Conservation (phyloP, 2,888 invertebrate genomes). For the Lasius platythorax region DNA sequence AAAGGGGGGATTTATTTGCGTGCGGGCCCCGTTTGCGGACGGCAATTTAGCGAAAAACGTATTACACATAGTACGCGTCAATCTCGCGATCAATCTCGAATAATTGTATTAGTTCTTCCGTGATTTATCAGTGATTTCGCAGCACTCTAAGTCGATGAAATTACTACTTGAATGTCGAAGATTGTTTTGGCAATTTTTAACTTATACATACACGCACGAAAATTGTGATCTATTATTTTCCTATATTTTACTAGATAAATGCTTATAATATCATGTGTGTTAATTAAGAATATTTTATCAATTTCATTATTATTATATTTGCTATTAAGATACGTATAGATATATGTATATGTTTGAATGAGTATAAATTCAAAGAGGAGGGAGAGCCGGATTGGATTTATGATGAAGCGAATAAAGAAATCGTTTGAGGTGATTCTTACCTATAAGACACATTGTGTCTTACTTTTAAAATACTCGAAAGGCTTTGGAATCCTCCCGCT, state of each 20-base stretch:
- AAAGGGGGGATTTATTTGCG: not conserved
- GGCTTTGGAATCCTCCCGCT: not conserved
- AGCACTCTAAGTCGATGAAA: not conserved
- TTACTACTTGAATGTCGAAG: not conserved
- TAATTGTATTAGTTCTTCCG: not conserved
- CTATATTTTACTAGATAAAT: not conserved
- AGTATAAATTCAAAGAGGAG: not conserved
- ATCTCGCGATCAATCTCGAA: not conserved
- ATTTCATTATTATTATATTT: not conserved
- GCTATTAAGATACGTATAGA: not conserved
- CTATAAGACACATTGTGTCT: not conserved
- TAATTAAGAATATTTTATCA: not conserved
- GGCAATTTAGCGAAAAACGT: conserved; percentile 8
- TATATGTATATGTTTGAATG: not conserved
- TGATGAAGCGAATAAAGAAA: not conserved
- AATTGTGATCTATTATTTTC: not conserved
- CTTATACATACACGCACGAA: not conserved
- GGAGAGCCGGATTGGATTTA: not conserved
- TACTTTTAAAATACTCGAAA: not conserved
- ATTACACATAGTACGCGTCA: conserved; percentile 10
- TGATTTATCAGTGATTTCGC: not conserved
- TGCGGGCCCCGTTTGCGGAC: not conserved
- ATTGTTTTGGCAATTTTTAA: not conserved
- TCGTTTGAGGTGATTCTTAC: not conserved
- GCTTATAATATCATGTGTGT: not conserved